These are phyloP conservation scores for Saimiri boliviensis DNA, from an alignment of 2,113 vertebrate genomes.

Conservation along the genomic window DNA sequence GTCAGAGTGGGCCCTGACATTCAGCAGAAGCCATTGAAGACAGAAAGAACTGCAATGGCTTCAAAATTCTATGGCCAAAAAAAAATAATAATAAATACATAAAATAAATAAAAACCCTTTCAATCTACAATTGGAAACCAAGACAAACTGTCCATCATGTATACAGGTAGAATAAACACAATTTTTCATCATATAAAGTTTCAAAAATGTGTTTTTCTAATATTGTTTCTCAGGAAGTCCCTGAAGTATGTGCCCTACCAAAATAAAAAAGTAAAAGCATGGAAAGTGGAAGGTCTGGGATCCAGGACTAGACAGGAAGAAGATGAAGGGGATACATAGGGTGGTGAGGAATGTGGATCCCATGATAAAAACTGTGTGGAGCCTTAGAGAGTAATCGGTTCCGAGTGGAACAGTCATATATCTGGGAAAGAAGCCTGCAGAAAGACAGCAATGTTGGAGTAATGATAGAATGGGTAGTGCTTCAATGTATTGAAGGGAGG, in stretches of 20 bases:
- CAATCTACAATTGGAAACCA: background rate
- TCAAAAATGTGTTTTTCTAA: background rate
- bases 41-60: background rate
- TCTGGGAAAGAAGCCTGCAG: background rate
- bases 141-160: background rate
- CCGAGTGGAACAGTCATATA: background rate
- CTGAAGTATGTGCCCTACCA: background rate
- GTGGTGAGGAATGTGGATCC: background rate
- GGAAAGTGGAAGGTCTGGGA: background rate
- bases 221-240: background rate
- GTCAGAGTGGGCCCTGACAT: background rate
- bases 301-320: background rate
- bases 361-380: background rate
- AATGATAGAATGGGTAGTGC: background rate
- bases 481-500: background rate
- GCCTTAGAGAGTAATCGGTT: too few species aligned
- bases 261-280: background rate
- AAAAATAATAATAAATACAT: too few species aligned
- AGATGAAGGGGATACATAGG: background rate
- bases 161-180: background rate
- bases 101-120: background rate
- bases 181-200: background rate
- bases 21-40: background rate
- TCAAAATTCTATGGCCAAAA: background rate
- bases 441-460: background rate